Percentiles rank a stretch among this genome's conserved stretches.
These are phyloP conservation scores for Pipistrellus nathusii DNA, from an alignment of 2,797 vertebrate genomes.

Conservation along the genomic window DNA sequence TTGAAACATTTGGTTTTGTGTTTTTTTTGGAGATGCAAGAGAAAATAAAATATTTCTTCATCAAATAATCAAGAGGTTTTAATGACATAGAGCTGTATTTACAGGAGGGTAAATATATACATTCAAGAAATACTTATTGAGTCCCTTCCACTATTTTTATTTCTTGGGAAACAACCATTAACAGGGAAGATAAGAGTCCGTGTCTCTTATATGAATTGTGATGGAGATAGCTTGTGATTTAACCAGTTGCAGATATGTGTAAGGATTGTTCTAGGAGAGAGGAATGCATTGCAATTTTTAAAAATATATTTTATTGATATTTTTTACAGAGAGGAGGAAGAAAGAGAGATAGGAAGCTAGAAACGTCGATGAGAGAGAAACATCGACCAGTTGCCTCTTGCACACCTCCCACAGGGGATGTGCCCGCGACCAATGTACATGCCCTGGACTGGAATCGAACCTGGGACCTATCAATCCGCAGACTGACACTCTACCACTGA, in stretches of 20 bases:
- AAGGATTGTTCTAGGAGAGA: background rate
- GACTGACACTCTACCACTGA: too few relatives aligned
- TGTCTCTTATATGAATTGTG: background rate
- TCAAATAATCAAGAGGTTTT: constrained; percentile 46
- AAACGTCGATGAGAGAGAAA: too few relatives aligned
- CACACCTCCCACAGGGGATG: too few relatives aligned
- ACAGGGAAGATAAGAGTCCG: background rate
- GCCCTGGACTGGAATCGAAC: too few relatives aligned
- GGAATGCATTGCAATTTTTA: background rate
- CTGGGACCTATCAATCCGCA: too few relatives aligned
- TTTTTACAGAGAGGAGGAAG: too few relatives aligned
- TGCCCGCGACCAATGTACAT: too few relatives aligned
- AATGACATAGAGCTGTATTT: background rate
- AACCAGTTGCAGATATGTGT: background rate
- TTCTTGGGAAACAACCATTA: constrained; percentile 23
- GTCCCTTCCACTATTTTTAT: background rate
- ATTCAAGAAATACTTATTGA: constrained; percentile 23
- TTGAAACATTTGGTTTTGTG: constrained; percentile 50
- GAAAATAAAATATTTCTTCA: constrained; percentile 55
- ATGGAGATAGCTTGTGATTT: background rate
- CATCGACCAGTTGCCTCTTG: too few relatives aligned
- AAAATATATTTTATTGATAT: too few relatives aligned
- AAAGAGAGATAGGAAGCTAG: too few relatives aligned
- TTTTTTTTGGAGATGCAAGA: constrained; percentile 63
- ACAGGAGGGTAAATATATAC: background rate